Base-by-base conservation (phyloP, 1,140 invertebrate species). In the Stenopsyche tienmushanensis region DNA sequence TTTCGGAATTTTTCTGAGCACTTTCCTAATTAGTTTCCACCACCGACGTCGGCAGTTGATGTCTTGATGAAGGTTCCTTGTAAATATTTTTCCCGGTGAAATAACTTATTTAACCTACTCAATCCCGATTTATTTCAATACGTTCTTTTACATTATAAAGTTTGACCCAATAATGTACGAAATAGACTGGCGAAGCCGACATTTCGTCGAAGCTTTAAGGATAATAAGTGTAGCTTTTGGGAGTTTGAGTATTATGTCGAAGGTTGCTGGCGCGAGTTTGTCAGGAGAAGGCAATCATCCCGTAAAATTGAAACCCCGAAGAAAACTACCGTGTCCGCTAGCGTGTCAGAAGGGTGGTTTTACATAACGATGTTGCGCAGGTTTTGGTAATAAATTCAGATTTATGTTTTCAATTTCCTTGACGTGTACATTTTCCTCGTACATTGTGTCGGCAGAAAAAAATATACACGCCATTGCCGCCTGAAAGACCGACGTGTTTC, bases 391-490 rank as follows among this genome's bases (percentile, higher is more conserved):
- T 65, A 58, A 65, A 59, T 59, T 59, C 42, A 54, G 64, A 65
- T 65, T 65, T 65, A 65, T 59, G 64, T 59, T 65, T 65, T 65
- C 64, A 65, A 65, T 65, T 65, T 65, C 64, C 64, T 52, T 59
- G 58, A 65, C 64, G 45, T 39, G 55, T 29, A 24, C 41, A 44
- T 54, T 54, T 34, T 34, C 29, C 29, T 13, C 29, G 29, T 34
- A 34, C 29, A 34, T 34, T 34, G 29, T 34, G 29, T 34, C 29
- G 29, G 29, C 29, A 7, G 29, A 34, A 34, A 34, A 34, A 34
- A 34, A 34, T 34, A 34, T 13, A 34, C 29, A 34, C 29, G 29
- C 29, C 29, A 34, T 34, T 34, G 29, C 29, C 29, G 13, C 29
- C 29, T 13, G 29, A 34, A 34, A 34, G 29, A 13, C 29, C 13